Conservation (phyloP, 2,888 invertebrate species). For the Parochlus steinenii region DNA sequence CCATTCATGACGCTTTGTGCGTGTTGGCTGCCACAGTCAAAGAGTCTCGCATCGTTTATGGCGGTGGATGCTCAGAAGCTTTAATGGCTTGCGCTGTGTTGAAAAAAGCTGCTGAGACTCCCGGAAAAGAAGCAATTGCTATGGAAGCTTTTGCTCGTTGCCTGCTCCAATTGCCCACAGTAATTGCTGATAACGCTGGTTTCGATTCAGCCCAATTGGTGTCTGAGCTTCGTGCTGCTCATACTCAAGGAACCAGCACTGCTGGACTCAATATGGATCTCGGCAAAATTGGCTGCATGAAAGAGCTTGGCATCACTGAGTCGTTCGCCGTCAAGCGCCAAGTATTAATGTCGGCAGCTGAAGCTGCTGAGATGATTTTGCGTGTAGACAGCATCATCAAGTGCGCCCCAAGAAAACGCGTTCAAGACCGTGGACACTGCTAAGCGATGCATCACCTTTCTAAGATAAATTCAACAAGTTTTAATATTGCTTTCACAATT, state of each 20-base stretch:
- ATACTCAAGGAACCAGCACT: constrained; percentile 59
- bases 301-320: constrained; percentile 81
- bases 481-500: background rate
- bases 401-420: constrained; percentile 74
- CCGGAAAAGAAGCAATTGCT: constrained; percentile 95
- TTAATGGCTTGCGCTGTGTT: constrained; percentile 90
- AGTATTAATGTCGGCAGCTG: constrained; percentile 83
- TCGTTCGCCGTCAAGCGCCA: constrained; percentile 95
- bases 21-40: constrained; percentile 90
- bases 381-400: constrained; percentile 95
- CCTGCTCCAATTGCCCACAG: constrained; percentile 76
- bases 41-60: constrained; percentile 80
- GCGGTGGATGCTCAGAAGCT: constrained; percentile 92
- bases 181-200: constrained; percentile 97
- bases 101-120: constrained; percentile 64
- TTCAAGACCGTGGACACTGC: constrained; percentile 72
- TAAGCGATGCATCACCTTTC: constrained; percentile 27
- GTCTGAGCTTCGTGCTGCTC: constrained; percentile 79
- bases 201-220: constrained; percentile 93
- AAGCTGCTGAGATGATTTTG: constrained; percentile 98
- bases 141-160: constrained; percentile 92
- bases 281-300: constrained; percentile 82
- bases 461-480: background rate
- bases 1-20: constrained; percentile 95
- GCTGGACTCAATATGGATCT: constrained; percentile 65